Evolutionary conservation across 2,797 vertebrate genomes (phyloP), one percentile per base, ranked within the genome.

Genomic region (Galagoides demidoff): DNA sequence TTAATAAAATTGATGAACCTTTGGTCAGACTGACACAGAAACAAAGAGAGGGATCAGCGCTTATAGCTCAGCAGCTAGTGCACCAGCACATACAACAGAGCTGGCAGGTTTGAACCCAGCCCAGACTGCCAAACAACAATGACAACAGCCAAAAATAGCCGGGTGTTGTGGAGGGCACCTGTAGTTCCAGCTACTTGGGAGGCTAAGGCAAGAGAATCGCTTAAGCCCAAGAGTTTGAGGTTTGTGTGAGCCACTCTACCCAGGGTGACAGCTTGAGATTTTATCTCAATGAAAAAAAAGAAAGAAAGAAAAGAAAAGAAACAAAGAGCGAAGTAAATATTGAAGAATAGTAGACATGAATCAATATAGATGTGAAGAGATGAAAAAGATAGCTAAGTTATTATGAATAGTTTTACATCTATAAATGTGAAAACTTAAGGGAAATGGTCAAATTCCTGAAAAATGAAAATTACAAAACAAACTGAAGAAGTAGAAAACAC

Each of bases 381-480:
- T 59, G 17, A 34, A 68, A 78, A 63, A n/a, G 12, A 57, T 63
- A 34, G 27, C 2, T 43, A 66, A 20, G 74, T 31, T 34, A 89
- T 64, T 64, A 27, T 68, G 13, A 74, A 87, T 68, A 52, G 77
- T 31, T 87, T 63, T 66, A 4, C 43, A 39, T 89, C 43, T 93
- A 55, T 78, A 66, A 93, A 74, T 39, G 52, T 66, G 49, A 93
- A 91, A 81, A 68, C 14, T n/a, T 68, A 61, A 39, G 64, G 31
- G 64, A 52, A 88, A 78, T 55, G 66, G 71, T 52, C 29, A 70
- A 85, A 61, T 93, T 85, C 45, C 52, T 73, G 77, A 66, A 90
- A 68, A 86, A 52, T 59, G 22, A 11, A 95, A n/a, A 70, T 73
- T 90, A 96, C 23, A 79, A 84, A 89, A 90, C 27, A 90, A 55